phyloP scores from a whole-genome alignment of 2,888 invertebrate genomes.

The Syrphus vitripennis region DNA sequence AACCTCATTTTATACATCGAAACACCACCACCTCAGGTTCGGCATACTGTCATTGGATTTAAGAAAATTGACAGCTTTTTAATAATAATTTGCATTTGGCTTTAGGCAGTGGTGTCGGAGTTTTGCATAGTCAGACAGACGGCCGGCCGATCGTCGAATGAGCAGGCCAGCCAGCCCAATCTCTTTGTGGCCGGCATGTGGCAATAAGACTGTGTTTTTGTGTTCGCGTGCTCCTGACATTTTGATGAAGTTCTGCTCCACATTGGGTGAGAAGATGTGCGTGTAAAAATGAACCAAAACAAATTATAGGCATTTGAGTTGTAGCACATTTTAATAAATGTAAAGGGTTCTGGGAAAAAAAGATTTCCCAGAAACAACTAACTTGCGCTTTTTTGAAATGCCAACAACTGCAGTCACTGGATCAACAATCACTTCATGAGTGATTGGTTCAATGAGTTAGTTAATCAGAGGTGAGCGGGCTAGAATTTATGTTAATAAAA shows the following conservation, averaged over 20 bases:
- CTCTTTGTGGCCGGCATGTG: slow-evolving; percentile 39
- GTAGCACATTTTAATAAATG: slow-evolving; percentile 41
- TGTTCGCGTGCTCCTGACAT: slow-evolving; percentile 51
- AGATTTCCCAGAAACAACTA: too few species aligned
- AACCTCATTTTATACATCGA: not conserved
- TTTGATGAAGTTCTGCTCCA: slow-evolving; percentile 61
- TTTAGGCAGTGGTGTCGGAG: slow-evolving; percentile 58
- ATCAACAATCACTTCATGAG: too few species aligned
- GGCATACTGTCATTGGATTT: slow-evolving; percentile 60
- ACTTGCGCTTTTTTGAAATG: too few species aligned
- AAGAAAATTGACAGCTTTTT: slow-evolving; percentile 70
- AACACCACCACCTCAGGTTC: slow-evolving; percentile 36
- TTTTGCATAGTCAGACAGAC: not conserved
- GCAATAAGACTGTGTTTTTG: slow-evolving; percentile 35
- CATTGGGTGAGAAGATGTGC: slow-evolving; percentile 51
- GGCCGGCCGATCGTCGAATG: not conserved
- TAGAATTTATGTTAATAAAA: too few species aligned
- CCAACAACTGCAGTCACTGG: too few species aligned
- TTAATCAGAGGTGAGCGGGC: too few species aligned
- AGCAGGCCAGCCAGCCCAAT: not conserved
- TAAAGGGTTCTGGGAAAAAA: too few species aligned
- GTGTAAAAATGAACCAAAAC: slow-evolving; percentile 4
- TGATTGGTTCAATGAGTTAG: too few species aligned
- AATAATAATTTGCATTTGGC: slow-evolving; percentile 68
- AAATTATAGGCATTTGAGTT: not conserved